A percentile compares a stretch with the other conserved stretches of the same genome.
These are phyloP conservation scores for Psittacara wagleri DNA, from an alignment of 2,113 vertebrate genomes.

Conservation along the genomic window DNA sequence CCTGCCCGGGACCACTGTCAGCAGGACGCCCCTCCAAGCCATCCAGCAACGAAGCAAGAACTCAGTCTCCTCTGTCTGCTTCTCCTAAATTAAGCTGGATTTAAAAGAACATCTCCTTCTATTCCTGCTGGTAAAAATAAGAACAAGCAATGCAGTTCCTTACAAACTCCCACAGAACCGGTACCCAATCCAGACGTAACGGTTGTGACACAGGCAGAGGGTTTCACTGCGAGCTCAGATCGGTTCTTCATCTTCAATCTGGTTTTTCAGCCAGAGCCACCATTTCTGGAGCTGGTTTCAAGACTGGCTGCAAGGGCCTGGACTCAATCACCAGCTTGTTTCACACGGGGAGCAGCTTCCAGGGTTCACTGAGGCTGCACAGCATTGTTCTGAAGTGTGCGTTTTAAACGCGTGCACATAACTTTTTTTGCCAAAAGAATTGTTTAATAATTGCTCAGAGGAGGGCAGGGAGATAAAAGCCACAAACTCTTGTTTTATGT, in stretches of 20 bases:
- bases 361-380: background rate
- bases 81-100: background rate
- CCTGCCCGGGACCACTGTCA: background rate
- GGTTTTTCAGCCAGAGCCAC: background rate
- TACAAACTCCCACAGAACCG: background rate
- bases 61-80: background rate
- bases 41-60: background rate
- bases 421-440: background rate
- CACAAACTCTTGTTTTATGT: constrained; percentile 36
- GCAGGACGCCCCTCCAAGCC: background rate
- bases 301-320: background rate
- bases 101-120: background rate
- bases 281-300: background rate
- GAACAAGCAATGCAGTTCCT: background rate
- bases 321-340: background rate
- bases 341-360: background rate
- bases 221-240: background rate
- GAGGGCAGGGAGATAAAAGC: constrained; percentile 21
- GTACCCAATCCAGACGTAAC: background rate
- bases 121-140: background rate
- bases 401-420: background rate
- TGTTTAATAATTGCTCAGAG: constrained; percentile 36
- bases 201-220: background rate
- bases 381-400: constrained; percentile 24
- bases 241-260: background rate